These are phyloP conservation scores for Indicator maculatus DNA, from an alignment of 2,113 vertebrate genomes.

Conservation along the genomic window DNA sequence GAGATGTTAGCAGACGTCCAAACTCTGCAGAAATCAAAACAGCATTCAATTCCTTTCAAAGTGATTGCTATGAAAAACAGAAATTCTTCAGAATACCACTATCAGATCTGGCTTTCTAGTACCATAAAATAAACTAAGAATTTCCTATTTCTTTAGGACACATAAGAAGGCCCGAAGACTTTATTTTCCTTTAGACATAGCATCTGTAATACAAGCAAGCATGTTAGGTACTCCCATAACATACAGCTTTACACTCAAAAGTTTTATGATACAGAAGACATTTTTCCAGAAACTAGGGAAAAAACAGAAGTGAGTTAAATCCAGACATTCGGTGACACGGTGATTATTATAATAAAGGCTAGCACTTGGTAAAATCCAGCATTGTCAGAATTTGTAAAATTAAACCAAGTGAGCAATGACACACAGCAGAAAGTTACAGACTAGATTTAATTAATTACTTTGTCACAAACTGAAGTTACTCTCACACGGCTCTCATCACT, in stretches of 20 bases:
- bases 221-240: slow-evolving; percentile 8
- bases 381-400: not conserved
- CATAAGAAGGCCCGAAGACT: slow-evolving; percentile 18
- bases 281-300: slow-evolving; percentile 34
- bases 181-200: slow-evolving; percentile 42
- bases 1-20: not conserved
- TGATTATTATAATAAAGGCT: not conserved
- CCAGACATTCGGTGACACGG: not conserved
- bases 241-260: slow-evolving; percentile 39
- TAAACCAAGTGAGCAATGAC: not conserved
- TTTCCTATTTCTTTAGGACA: slow-evolving; percentile 35
- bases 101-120: not conserved
- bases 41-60: not conserved
- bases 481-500: not conserved
- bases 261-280: slow-evolving; percentile 21
- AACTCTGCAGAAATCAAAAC: not conserved
- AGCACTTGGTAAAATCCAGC: not conserved
- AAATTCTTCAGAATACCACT: not conserved
- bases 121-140: slow-evolving; percentile 9
- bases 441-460: not conserved
- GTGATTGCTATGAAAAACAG: not conserved
- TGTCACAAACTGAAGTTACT: not conserved
- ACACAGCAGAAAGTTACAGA: not conserved
- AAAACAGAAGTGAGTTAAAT: not conserved
- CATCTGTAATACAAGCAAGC: slow-evolving; percentile 20